Base-by-base conservation (phyloP, 2,113 vertebrate genomes). In the human (Homo sapiens) region DNA sequence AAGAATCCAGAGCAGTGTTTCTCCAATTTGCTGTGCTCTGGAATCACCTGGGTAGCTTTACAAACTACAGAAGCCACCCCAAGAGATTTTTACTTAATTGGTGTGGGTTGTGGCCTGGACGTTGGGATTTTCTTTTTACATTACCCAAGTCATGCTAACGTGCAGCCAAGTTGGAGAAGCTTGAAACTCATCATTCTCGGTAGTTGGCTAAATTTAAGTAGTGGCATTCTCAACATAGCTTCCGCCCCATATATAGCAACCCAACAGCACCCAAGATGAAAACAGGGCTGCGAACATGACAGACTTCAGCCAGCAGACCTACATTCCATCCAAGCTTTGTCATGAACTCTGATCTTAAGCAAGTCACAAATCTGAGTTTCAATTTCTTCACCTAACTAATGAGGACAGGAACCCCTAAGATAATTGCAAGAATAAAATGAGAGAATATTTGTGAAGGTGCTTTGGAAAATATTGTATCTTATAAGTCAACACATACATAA, bases 351-450 rank as follows among this genome's bases (percentile, higher is more conserved):
- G 45, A 55, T 40, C 55, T 40, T 66, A 64, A 43, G 32, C 40
- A 94, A 76, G 70, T 87, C 70, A 84, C n/a, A 92, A 80, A 83
- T 18, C 35, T 68, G 48, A 96, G 89, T 57, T 68, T 59, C 20
- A 6, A 23, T 82, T 35, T 96, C 91, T 45, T 88, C 22, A 30
- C 8, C 59, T 87, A 45, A 30, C 83, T 72, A 61, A 70, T 66
- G 68, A 89, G 85, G 59, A 57, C 0, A 61, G n/a, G 48, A 76
- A 30, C 35, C 23, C 66, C 68, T 35, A 23, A 90, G 93, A 86
- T 14, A 92, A 93, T 0, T n/a, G 6, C 20, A 80, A 88, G 30
- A 79, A 70, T 27, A 83, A 81, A 81, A 59, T 27, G 38, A 81
- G n/a, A 82, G 32, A 48, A 17, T 35, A 52, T 32, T 40, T 66